Base-by-base conservation (phyloP, 2,797 vertebrate species). In the Fratercula arctica region DNA sequence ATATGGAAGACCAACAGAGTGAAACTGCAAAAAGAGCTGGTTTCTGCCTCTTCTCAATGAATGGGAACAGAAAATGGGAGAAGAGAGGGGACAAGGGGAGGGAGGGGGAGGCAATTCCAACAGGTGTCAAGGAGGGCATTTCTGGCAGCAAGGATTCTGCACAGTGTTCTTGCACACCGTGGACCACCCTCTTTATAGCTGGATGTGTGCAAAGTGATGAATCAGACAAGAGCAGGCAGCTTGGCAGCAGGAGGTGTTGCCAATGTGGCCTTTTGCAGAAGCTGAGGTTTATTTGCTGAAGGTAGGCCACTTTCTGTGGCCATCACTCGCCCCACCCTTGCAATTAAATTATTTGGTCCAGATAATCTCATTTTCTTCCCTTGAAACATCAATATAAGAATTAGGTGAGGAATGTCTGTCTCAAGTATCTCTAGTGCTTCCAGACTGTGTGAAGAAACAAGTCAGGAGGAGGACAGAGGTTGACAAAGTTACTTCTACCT, bases 181-280 rank as follows among this genome's bases (percentile, higher is more conserved):
- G 45, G 7, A 57, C 18, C 39, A 70, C 16, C 4, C 13, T 59
- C 11, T 77, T 21, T 15, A 45, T 2, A 70, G 17, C 4, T 39
- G n/a, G 35, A 10, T 46, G 8, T 10, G 7, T 46, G 39, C 10
- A 70, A 35, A 53, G 10, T 8, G 28, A 76, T 19, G 24, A 69
- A 45, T 9, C 33, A 68, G 41, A 35, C 8, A 7, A 51, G 13
- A 26, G 13, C 33, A 69, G 13, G 35, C 12, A 86, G 23, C 19
- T 41, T 60, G 26, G 31, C n/a, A 61, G 17, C 12, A 21, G 35
- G 5, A 67, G 13, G 3, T 41, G 31, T 11, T 86, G 33, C 31
- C 25, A 70, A 0, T 0, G 0, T 31, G 50, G 28, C 24, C 37
- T 72, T 50, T 64, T 12, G 14, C 31, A 84, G 48, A 74, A 59